phyloP scores from a whole-genome alignment of 2,113 vertebrate species.

The Pithys albifrons region DNA sequence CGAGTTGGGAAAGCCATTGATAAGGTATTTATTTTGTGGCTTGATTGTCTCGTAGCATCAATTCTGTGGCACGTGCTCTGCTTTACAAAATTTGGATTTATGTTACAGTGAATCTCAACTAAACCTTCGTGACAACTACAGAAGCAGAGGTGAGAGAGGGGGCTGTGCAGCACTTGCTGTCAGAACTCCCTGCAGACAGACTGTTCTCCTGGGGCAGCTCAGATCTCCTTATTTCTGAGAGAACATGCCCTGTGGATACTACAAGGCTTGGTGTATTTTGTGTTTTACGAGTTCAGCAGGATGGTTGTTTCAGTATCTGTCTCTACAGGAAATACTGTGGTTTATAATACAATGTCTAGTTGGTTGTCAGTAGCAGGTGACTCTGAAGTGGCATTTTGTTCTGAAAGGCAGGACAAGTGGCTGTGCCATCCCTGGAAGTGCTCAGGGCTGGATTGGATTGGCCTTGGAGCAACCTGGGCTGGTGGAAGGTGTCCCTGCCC shows the following conservation, averaged over 20 bases:
- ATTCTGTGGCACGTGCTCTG: background rate
- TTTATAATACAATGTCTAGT: background rate
- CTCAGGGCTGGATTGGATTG: background rate
- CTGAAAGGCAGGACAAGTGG: background rate
- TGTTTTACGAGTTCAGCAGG: background rate
- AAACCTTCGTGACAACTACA: background rate
- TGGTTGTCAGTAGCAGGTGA: background rate
- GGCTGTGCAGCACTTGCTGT: background rate
- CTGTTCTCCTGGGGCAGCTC: background rate
- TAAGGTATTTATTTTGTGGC: constrained; percentile 73
- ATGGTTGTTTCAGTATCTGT: background rate
- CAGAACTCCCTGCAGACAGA: background rate
- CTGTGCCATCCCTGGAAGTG: background rate
- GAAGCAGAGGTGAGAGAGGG: background rate
- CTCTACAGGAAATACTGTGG: background rate
- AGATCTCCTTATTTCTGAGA: background rate
- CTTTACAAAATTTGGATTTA: background rate
- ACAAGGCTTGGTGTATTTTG: rapidly evolving
- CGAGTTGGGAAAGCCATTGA: constrained; percentile 88
- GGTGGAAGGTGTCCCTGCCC: background rate
- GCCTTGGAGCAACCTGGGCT: background rate
- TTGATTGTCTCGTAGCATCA: background rate
- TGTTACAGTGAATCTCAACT: background rate
- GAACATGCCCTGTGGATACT: rapidly evolving
- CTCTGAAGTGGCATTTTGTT: background rate